Evolutionary conservation across 2,888 invertebrate genomes (phyloP).

Genomic region (Melangyna quadrimaculata): DNA sequence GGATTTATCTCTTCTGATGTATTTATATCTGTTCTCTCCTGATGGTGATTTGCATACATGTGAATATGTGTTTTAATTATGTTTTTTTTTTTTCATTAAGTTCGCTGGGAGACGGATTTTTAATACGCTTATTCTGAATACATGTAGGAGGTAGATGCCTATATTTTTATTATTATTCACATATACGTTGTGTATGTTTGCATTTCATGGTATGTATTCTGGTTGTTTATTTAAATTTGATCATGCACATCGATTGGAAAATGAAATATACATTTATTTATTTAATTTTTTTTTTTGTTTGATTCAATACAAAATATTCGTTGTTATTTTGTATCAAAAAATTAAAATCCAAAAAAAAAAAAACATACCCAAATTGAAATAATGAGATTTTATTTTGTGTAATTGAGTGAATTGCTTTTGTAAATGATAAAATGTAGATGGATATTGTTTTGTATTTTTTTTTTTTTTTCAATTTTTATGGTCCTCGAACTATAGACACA

Average conservation of each 20-base stretch:
- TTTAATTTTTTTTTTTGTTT: neutral
- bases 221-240: constrained; percentile 24
- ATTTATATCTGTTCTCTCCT: neutral
- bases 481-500: neutral
- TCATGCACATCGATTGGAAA: constrained; percentile 19
- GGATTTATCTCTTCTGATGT: neutral
- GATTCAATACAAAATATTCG: neutral
- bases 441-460: neutral
- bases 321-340: constrained; percentile 10
- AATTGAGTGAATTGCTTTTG: constrained; percentile 46
- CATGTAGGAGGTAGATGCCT: too few relatives aligned
- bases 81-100: neutral
- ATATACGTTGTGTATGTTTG: neutral
- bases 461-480: neutral
- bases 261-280: neutral
- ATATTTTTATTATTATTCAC: neutral
- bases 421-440: constrained; percentile 2
- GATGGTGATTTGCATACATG: constrained; percentile 46
- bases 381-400: constrained; percentile 46
- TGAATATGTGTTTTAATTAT: constrained; percentile 23
- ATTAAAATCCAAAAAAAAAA: neutral
- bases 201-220: constrained; percentile 5
- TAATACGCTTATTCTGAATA: constrained; percentile 18
- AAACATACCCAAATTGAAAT: constrained; percentile 2
- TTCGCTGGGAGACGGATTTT: constrained; percentile 19